Evolutionary conservation across 2,113 vertebrate species (phyloP).

Genomic region (Tringa solitaria): DNA sequence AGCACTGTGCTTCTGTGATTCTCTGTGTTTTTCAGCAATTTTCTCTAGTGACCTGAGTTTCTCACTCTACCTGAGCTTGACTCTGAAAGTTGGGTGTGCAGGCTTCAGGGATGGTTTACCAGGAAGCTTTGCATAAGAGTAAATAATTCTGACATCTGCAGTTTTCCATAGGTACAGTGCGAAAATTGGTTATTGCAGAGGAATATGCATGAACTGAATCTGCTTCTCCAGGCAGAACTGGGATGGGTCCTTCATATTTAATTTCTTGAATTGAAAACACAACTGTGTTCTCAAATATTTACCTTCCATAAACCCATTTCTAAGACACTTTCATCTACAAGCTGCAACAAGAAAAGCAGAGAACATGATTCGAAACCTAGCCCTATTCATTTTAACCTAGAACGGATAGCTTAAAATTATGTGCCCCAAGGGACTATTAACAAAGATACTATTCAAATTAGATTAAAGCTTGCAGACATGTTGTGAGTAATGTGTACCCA

Average conservation of each 20-base stretch:
- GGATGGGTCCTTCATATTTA: background rate
- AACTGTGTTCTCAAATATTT: background rate
- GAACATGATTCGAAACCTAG: background rate
- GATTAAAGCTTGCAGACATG: background rate
- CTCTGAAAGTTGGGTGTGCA: background rate
- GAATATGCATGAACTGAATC: background rate
- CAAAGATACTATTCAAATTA: constrained; percentile 38
- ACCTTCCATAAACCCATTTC: background rate
- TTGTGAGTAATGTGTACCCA: constrained; percentile 5
- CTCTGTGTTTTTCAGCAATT: background rate
- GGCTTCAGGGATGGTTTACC: background rate
- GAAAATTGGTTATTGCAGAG: background rate
- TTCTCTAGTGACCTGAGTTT: background rate
- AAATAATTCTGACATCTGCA: background rate
- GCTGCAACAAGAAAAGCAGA: background rate
- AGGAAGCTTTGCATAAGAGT: background rate
- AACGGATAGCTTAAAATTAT: background rate
- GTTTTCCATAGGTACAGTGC: background rate
- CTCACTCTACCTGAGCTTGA: background rate
- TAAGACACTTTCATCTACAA: background rate
- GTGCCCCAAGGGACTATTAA: background rate
- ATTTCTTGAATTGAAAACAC: background rate
- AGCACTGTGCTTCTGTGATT: accelerated
- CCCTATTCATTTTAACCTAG: background rate
- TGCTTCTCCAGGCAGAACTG: background rate